A percentile compares a stretch with the other conserved stretches of the same genome.
Evolutionary conservation across 2,888 invertebrate species (phyloP).

Genomic region (Tolmerus cingulatus): DNA sequence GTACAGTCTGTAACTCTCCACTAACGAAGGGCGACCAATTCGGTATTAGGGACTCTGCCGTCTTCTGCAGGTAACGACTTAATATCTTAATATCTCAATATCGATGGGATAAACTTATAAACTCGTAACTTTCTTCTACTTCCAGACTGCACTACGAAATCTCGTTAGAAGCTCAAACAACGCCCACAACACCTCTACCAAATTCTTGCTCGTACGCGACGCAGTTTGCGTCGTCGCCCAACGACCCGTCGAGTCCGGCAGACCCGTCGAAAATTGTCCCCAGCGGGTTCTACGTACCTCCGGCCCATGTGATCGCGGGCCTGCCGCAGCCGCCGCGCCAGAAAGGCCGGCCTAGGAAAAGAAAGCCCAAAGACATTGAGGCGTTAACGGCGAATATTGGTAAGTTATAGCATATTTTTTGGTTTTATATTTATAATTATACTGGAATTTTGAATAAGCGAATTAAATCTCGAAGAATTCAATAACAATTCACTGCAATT

Average conservation of each 20-base stretch:
- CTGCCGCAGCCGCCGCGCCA: constrained; percentile 76
- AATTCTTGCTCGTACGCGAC: constrained; percentile 68
- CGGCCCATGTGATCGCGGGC: constrained; percentile 67
- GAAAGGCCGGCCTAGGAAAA: constrained; percentile 91
- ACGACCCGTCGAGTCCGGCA: constrained; percentile 62
- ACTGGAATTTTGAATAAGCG: too few relatives aligned
- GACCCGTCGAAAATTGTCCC: constrained; percentile 63
- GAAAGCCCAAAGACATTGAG: constrained; percentile 91
- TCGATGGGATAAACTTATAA: background rate
- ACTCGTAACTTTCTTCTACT: background rate
- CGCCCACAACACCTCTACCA: constrained; percentile 58
- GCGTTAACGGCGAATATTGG: constrained; percentile 86
- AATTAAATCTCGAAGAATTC: too few relatives aligned
- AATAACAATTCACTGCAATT: too few relatives aligned
- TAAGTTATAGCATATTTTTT: constrained; percentile 63
- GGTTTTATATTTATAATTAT: background rate
- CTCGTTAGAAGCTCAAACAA: constrained; percentile 58
- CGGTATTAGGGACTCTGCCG: constrained; percentile 87
- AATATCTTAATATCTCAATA: background rate
- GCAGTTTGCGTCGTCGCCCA: constrained; percentile 63
- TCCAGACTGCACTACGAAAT: constrained; percentile 62
- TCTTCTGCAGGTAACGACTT: constrained; percentile 76
- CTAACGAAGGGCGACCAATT: constrained; percentile 95
- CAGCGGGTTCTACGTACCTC: constrained; percentile 67
- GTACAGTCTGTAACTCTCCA: constrained; percentile 85